Percentiles rank a stretch among this genome's conserved stretches.
Evolutionary conservation across 2,797 vertebrate species (phyloP).

Genomic region (Staurois parvus): DNA sequence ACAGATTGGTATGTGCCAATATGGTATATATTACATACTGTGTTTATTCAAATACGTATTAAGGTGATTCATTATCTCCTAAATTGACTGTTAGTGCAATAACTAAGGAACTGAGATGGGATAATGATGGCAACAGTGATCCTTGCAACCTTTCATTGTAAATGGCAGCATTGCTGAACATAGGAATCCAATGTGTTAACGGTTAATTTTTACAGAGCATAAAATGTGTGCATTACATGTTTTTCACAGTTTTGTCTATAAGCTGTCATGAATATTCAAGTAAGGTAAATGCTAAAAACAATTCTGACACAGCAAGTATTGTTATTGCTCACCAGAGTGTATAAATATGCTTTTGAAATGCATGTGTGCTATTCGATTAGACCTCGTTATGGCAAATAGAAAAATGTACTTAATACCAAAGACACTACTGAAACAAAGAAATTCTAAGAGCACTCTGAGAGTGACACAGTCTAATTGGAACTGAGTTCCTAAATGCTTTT

Average conservation of each 20-base stretch:
- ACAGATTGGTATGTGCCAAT: no score
- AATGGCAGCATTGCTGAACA: background rate
- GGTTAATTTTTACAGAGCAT: background rate
- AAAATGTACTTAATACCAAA: constrained; percentile 14
- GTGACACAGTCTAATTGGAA: constrained; percentile 52
- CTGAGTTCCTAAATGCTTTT: constrained; percentile 32
- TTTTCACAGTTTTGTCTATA: background rate
- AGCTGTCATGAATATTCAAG: constrained; percentile 20
- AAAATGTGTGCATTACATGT: background rate
- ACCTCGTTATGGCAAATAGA: constrained; percentile 15
- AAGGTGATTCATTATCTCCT: no score
- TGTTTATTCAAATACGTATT: no score
- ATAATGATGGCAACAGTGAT: no score
- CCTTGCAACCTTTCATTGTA: background rate
- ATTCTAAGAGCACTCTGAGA: constrained; percentile 25
- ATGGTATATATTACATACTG: no score
- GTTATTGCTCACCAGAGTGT: constrained; percentile 26
- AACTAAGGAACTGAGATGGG: no score
- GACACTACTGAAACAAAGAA: constrained; percentile 9
- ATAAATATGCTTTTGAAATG: constrained; percentile 20
- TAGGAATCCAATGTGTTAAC: background rate
- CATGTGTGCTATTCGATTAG: constrained; percentile 31
- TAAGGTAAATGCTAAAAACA: constrained; percentile 15
- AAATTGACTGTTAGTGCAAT: no score
- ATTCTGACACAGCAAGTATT: constrained; percentile 12